phyloP scores from a whole-genome alignment of 2,113 vertebrate genomes.

The Cavia porcellus region DNA sequence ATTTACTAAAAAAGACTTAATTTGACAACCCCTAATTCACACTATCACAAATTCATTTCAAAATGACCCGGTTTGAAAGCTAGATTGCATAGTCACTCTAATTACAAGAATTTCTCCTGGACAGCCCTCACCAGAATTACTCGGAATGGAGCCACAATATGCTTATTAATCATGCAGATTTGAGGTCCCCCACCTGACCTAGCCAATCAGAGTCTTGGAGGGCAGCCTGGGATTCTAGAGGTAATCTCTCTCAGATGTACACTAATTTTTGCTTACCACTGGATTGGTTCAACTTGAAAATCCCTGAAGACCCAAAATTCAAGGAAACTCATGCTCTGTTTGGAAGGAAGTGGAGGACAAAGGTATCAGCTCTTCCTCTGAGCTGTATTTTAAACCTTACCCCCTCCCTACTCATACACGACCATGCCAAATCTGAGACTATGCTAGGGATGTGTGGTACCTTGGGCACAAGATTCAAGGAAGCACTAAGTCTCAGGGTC shows the following conservation, averaged over 20 bases:
- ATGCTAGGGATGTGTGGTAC: too few relatives aligned
- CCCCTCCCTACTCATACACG: not conserved
- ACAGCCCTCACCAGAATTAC: not conserved
- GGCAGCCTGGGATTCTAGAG: not conserved
- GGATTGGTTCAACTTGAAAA: not conserved
- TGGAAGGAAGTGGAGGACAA: not conserved
- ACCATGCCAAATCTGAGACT: not conserved
- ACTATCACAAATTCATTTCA: not conserved
- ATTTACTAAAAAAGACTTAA: not conserved
- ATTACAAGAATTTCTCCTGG: not conserved
- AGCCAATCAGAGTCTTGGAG: not conserved
- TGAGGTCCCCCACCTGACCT: not conserved
- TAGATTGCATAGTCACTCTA: not conserved
- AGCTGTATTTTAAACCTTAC: not conserved
- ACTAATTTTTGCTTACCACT: not conserved
- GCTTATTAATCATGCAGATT: not conserved
- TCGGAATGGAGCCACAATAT: not conserved
- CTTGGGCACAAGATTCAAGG: not conserved
- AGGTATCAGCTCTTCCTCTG: not conserved
- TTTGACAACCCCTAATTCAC: not conserved
- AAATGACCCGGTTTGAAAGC: not conserved
- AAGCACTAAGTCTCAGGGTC: not conserved
- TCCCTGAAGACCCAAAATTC: not conserved
- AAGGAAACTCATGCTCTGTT: not conserved
- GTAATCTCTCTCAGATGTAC: not conserved